Evolutionary conservation across 1,140 invertebrate species (phyloP).

Genomic region (Bombus pyrosoma): DNA sequence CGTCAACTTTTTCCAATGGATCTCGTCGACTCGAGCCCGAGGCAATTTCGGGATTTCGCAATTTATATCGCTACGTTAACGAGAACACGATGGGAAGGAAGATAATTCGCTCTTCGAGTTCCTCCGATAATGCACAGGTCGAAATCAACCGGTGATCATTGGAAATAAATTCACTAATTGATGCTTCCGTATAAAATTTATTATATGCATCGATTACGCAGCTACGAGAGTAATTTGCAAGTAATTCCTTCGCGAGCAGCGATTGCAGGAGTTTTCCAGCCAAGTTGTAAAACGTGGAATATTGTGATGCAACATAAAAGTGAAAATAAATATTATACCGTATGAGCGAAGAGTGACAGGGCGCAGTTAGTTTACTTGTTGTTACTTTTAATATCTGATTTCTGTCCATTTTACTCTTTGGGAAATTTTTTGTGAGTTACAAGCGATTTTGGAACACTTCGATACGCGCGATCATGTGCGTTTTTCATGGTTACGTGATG

Average conservation of each 20-base stretch:
- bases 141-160: slow-evolving; percentile 2
- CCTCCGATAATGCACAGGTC: background rate
- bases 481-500: background rate
- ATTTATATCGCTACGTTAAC: slow-evolving; percentile 39
- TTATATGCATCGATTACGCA: slow-evolving; percentile 38
- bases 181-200: slow-evolving; percentile 26
- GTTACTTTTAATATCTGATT: background rate
- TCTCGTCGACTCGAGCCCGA: background rate
- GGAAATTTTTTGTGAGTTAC: background rate
- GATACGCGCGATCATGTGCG: background rate
- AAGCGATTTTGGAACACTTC: background rate
- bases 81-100: slow-evolving; percentile 18
- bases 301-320: background rate
- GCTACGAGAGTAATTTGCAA: slow-evolving; percentile 8
- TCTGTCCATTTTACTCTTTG: too few species aligned
- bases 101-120: slow-evolving; percentile 11
- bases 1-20: slow-evolving; percentile 29
- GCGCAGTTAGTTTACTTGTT: background rate
- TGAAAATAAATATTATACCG: slow-evolving; percentile 22
- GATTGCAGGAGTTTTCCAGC: background rate
- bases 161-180: slow-evolving; percentile 46
- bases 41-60: slow-evolving; percentile 38
- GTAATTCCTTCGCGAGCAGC: background rate
- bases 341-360: background rate
- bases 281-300: background rate